phyloP scores from a whole-genome alignment of 2,888 invertebrate genomes.

The Drosophila kuntzei region DNA sequence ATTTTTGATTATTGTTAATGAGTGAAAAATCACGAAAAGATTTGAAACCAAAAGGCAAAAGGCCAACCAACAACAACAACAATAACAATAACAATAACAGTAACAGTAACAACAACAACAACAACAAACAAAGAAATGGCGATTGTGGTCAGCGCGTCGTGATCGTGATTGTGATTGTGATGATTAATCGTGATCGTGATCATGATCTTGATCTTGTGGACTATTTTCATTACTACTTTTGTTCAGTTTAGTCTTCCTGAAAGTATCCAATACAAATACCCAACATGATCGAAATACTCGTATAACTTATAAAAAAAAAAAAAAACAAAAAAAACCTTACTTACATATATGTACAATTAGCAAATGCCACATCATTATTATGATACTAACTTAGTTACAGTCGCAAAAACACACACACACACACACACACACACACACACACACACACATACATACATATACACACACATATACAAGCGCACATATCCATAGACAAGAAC shows the following conservation, averaged over 20 bases:
- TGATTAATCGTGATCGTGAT: constrained; percentile 54
- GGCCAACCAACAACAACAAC: constrained; percentile 17
- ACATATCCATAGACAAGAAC: constrained; percentile 15
- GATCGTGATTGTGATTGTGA: constrained; percentile 42
- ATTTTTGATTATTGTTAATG: constrained; percentile 64
- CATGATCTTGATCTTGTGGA: constrained; percentile 66
- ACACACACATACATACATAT: constrained; percentile 2
- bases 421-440: not conserved
- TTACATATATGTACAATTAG: constrained; percentile 25
- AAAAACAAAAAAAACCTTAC: not conserved
- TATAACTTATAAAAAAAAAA: constrained; percentile 46
- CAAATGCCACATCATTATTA: constrained; percentile 50
- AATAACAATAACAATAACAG: constrained; percentile 11
- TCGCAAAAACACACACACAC: constrained; percentile 24
- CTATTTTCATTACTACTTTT: constrained; percentile 78
- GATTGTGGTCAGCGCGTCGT: constrained; percentile 51
- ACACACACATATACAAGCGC: constrained; percentile 7
- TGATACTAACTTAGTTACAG: constrained; percentile 37
- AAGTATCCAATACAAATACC: constrained; percentile 29
- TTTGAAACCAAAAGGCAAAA: constrained; percentile 41
- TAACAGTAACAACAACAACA: constrained; percentile 12
- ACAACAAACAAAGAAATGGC: constrained; percentile 38
- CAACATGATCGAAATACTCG: constrained; percentile 40
- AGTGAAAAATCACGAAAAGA: constrained; percentile 51
- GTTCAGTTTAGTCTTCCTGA: constrained; percentile 75